Evolutionary conservation across 2,113 vertebrate species (phyloP), one percentile per base, ranked within the genome.

Genomic region (Engraulis encrasicolus): DNA sequence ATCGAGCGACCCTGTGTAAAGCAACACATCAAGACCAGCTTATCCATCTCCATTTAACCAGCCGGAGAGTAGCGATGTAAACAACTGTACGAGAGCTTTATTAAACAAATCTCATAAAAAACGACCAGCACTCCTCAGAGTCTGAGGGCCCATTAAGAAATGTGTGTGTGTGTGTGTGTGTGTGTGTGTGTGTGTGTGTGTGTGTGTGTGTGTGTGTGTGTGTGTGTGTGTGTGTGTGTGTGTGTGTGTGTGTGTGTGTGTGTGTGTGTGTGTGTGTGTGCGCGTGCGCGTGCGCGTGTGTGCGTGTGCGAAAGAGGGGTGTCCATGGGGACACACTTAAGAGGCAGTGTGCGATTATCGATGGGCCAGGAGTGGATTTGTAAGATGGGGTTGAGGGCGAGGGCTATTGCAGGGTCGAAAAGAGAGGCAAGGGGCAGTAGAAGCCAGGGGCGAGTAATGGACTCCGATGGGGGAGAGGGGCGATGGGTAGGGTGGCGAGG

Each of bases 121-220:
- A n/a, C 0, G 37, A 81, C 50, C 50, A 18, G 23, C 6, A 11
- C 2, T 23, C 6, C 91, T 92, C 9, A 1, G 58, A 66, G 58
- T 66, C 58, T 1, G 58, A 66, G 92, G 88, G 52, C 83, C 61
- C 86, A 92, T 92, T 93, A 94, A 94, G 93, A 40, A 50, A 23
- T 36, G 38, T 40, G 37, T 6, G n/a, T n/a, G 23, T n/a, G 7
- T 58, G 19, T 58, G 54, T 6, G 20, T n/a, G 54, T 58, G 19
- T 54, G 54, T 9, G 20, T 23, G 54, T n/a, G n/a, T n/a, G n/a
- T n/a, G n/a, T n/a, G n/a, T n/a, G n/a, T n/a, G n/a, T n/a, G n/a
- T n/a, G n/a, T n/a, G n/a, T n/a, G n/a, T n/a, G n/a, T n/a, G n/a
- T n/a, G n/a, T n/a, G n/a, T n/a, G n/a, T n/a, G n/a, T n/a, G n/a